Conservation (phyloP, 2,888 invertebrate species). For the Tolmerus cingulatus region DNA sequence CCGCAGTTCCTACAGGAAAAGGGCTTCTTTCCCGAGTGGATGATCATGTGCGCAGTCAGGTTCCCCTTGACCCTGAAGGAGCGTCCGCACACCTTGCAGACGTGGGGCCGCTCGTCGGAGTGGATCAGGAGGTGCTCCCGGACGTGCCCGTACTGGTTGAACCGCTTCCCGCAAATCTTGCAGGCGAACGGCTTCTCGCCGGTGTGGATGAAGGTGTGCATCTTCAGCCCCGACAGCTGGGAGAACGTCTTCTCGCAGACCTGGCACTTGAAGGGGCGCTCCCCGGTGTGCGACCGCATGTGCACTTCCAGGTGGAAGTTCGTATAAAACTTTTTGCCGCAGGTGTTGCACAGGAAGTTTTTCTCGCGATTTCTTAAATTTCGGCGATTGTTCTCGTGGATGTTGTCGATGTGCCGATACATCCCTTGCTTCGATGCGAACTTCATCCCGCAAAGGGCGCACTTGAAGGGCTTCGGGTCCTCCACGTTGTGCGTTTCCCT, state of each 20-base stretch:
- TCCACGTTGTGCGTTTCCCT: conserved; percentile 38
- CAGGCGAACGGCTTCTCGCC: conserved; percentile 59
- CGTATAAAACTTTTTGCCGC: conserved; percentile 57
- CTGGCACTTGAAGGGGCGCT: conserved; percentile 44
- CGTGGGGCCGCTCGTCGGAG: conserved; percentile 36
- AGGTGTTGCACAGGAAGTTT: conserved; percentile 53
- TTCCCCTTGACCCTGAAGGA: conserved; percentile 48
- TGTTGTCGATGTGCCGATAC: conserved; percentile 47
- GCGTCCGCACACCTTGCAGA: conserved; percentile 47
- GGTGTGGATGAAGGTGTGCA: conserved; percentile 58
- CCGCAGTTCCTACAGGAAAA: not conserved
- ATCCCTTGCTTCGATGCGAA: conserved; percentile 48
- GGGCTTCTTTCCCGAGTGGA: conserved; percentile 1
- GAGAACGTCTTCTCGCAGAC: conserved; percentile 44
- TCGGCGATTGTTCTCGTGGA: conserved; percentile 46
- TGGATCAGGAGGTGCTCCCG: conserved; percentile 44
- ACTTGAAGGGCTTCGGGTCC: conserved; percentile 46
- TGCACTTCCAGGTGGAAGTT: conserved; percentile 58
- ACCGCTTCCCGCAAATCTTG: conserved; percentile 51
- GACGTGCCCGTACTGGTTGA: conserved; percentile 41
- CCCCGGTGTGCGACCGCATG: conserved; percentile 51
- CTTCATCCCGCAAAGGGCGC: conserved; percentile 39
- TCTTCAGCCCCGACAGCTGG: conserved; percentile 50
- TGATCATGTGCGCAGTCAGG: conserved; percentile 46
- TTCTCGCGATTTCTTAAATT: conserved; percentile 47